Evolutionary conservation across 1,140 invertebrate genomes (phyloP), one percentile per base, ranked within the genome.

Genomic region (Lasaia peninsularis): DNA sequence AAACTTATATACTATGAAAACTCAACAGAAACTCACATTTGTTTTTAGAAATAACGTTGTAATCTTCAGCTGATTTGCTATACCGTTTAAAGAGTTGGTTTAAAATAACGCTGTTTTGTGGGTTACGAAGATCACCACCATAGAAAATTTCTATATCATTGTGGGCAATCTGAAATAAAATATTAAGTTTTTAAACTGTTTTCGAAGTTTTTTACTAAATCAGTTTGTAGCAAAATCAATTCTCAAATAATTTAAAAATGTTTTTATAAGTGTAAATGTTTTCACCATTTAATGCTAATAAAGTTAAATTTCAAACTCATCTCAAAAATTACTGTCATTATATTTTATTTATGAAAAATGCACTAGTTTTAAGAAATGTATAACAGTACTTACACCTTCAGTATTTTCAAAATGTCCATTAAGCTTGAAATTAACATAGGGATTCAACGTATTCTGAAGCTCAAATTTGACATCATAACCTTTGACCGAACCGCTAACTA

Each of bases 131-230:
- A 75, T 94, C 93, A 0, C 85, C 71, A 7, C 93, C 93, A 69
- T 94, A 93, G 16, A 91, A 80, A 4, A 95, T 62, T 10, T 91
- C 80, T 1, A 94, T 67, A 40, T 90, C 84, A 33, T 91, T 92
- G 34, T 91, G 88, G 31, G 81, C 56, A n/a, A 85, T 54, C 88
- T 91, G 59, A 14, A 32, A 12, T 58, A 71, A 60, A 51, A 52
- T 37, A 9, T 44, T 48, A 31, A 1, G n/a, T 53, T 34, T 10
- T 48, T 28, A 20, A n/a, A n/a, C n/a, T n/a, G n/a, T n/a, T n/a
- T n/a, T n/a, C n/a, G n/a, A n/a, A n/a, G n/a, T n/a, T n/a, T n/a
- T n/a, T n/a, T n/a, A n/a, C n/a, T n/a, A n/a, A n/a, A n/a, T n/a
- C n/a, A n/a, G n/a, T n/a, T n/a, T n/a, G n/a, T n/a, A n/a, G n/a